Evolutionary conservation across 2,113 vertebrate species (phyloP), one percentile per base, ranked within the genome.

Genomic region (Delphinus delphis): DNA sequence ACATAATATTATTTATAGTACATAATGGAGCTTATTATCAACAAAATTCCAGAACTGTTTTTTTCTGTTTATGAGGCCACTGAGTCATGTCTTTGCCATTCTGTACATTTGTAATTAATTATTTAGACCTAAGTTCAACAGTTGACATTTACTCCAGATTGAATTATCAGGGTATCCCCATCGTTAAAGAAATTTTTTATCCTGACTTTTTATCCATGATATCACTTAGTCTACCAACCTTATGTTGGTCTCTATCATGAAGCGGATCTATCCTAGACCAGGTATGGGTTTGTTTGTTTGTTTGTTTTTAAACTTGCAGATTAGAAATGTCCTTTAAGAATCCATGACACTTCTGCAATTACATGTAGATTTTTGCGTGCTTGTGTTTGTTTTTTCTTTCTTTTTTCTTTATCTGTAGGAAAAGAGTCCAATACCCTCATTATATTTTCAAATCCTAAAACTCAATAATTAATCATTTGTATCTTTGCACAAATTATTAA

Each of bases 1-100:
- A 38, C 21, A 68, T 36, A 95, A 14, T 58, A 93, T 93, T 94
- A 96, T 93, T 95, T 96, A 84, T 81, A 74, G 73, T 38, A 71
- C 33, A 44, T 62, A 81, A 60, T 76, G 65, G 47, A 88, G 20
- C 14, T 80, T 87, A 86, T 95, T 76, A 96, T 70, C 47, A 80
- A 90, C 86, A 74, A 95, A 80, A 79, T 92, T 68, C 58, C 38
- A 20, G 74, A 90, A 80, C 28, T 17, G 70, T 90, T 92, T 88
- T 96, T 70, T 67, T 80, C 36, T 92, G 10, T 50, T 81, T 81
- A 47, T 53, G 36, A 80, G 21, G 18, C 8, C 31, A 90, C 20
- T 71, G 44, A 84, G 25, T 62, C 83, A 83, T 81, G 5, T 80
- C 41, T 93, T 84, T 88, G 83, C 33, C 36, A 95, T 79, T 93